A percentile compares a stretch with the other conserved stretches of the same genome.
Evolutionary conservation across 2,888 invertebrate genomes (phyloP).

Genomic region (Microplitis deprimator): DNA sequence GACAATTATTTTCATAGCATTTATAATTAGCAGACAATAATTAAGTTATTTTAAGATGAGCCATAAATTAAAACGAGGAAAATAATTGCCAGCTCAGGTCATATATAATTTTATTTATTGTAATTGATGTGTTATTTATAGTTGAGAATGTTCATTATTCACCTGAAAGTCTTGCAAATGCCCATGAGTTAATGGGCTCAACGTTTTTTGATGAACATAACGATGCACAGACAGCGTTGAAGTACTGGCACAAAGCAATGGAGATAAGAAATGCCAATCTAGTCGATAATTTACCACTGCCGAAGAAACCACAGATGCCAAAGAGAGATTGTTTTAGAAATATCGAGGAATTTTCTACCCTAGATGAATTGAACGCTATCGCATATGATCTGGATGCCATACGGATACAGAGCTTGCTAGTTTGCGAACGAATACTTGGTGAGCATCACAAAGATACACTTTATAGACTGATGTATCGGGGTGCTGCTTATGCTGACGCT

Average conservation of each 20-base stretch:
- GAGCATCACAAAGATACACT: slow-evolving; percentile 89
- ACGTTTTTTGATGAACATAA: slow-evolving; percentile 91
- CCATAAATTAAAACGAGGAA: no score
- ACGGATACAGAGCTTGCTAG: slow-evolving; percentile 88
- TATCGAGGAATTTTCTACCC: slow-evolving; percentile 81
- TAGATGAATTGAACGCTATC: slow-evolving; percentile 81
- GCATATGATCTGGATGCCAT: slow-evolving; percentile 87
- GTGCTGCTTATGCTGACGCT: slow-evolving; percentile 82
- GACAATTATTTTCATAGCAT: background rate
- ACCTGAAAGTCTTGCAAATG: slow-evolving; percentile 83
- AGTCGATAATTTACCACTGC: slow-evolving; percentile 62
- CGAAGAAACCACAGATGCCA: slow-evolving; percentile 75
- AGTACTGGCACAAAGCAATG: slow-evolving; percentile 87
- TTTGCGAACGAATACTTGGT: slow-evolving; percentile 90
- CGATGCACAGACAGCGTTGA: slow-evolving; percentile 80
- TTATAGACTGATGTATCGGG: slow-evolving; percentile 82
- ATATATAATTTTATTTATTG: background rate
- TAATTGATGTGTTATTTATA: slow-evolving; percentile 42
- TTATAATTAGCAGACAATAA: no score
- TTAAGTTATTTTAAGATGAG: no score
- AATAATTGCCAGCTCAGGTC: no score
- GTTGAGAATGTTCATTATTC: slow-evolving; percentile 74
- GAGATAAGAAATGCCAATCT: slow-evolving; percentile 73
- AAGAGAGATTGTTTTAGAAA: slow-evolving; percentile 78
- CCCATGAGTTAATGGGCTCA: slow-evolving; percentile 89